Conservation (phyloP, 2,888 invertebrate genomes). For the Ormyrus thymus region DNA sequence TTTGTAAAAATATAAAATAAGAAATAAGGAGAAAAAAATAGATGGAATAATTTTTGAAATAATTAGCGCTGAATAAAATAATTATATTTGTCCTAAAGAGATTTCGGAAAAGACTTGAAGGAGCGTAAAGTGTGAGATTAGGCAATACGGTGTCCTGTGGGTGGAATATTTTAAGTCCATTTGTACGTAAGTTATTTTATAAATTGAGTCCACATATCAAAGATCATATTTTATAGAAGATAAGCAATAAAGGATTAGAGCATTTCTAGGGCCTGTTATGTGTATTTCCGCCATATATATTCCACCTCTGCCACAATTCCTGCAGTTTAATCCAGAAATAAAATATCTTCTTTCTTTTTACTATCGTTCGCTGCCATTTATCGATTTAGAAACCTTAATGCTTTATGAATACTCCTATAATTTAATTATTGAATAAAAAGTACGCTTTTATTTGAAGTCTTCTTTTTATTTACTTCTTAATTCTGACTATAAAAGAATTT, state of each 20-base stretch:
- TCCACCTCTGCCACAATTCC: slow-evolving; percentile 12
- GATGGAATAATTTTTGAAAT: slow-evolving; percentile 1
- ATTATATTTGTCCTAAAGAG: not conserved
- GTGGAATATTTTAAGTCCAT: slow-evolving; percentile 38
- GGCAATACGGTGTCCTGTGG: not conserved
- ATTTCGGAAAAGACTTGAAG: not conserved
- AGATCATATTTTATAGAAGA: slow-evolving; percentile 68
- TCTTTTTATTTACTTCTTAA: not conserved
- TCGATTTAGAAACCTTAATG: slow-evolving; percentile 9
- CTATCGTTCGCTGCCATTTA: not conserved
- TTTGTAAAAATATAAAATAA: slow-evolving; percentile 51
- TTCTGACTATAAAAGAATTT: too few species aligned
- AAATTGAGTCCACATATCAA: slow-evolving; percentile 69
- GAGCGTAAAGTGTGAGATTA: not conserved
- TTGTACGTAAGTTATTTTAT: slow-evolving; percentile 64
- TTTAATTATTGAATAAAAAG: slow-evolving; percentile 39
- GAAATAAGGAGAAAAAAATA: slow-evolving; percentile 25
- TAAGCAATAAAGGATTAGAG: slow-evolving; percentile 62
- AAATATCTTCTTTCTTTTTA: slow-evolving; percentile 21
- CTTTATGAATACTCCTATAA: slow-evolving; percentile 24
- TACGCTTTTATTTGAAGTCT: slow-evolving; percentile 3
- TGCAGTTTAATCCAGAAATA: slow-evolving; percentile 16
- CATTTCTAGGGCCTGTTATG: slow-evolving; percentile 38
- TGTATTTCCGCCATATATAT: slow-evolving; percentile 20
- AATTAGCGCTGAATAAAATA: slow-evolving; percentile 1